phyloP scores from a whole-genome alignment of 1,140 invertebrate species.

The Scaptomyza montana region DNA sequence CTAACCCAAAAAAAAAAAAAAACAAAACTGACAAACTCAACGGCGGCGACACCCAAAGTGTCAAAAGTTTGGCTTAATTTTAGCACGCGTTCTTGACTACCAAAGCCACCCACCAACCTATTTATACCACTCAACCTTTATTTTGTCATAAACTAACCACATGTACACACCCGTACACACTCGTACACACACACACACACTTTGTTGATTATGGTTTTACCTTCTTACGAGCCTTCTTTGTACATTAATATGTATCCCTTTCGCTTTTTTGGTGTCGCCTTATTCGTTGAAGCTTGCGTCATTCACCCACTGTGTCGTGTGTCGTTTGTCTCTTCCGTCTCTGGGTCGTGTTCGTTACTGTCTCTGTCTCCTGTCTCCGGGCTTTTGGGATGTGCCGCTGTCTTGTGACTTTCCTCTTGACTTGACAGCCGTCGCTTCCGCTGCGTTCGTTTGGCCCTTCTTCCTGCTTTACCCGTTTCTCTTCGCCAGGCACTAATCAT shows the following conservation, averaged over 20 bases:
- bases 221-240: neutral
- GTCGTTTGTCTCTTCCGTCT: conserved; percentile 12
- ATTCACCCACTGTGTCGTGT: conserved; percentile 25
- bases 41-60: conserved; percentile 45
- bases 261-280: conserved; percentile 42
- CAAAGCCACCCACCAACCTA: conserved; percentile 11
- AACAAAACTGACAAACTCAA: conserved; percentile 8
- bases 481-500: conserved; percentile 36
- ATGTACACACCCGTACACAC: neutral
- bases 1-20: conserved; percentile 21
- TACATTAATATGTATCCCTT: conserved; percentile 69
- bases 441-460: conserved; percentile 12
- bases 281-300: conserved; percentile 19
- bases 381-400: conserved; percentile 15
- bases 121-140: neutral
- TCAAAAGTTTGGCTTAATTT: conserved; percentile 76
- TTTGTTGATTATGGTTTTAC: conserved; percentile 51
- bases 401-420: conserved; percentile 49
- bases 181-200: conserved; percentile 5
- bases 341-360: neutral
- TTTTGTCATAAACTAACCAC: conserved; percentile 35
- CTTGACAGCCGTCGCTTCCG: conserved; percentile 51
- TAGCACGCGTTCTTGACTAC: conserved; percentile 59
- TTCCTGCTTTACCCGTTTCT: neutral
- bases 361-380: conserved; percentile 6